Evolutionary conservation across 2,113 vertebrate genomes (phyloP), one percentile per base, ranked within the genome.

Genomic region (Oncorhynchus nerka): DNA sequence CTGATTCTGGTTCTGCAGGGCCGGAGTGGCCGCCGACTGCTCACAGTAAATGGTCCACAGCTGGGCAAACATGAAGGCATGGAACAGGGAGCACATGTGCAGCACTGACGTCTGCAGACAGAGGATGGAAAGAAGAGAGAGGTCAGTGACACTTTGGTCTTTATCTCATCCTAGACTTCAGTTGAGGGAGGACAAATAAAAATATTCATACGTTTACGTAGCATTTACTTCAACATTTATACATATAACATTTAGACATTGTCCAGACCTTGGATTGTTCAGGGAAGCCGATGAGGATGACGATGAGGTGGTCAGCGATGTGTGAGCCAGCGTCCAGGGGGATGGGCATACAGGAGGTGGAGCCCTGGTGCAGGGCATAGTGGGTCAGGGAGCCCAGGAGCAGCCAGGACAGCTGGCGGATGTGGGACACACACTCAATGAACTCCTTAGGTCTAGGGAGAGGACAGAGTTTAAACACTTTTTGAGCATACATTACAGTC

Each of bases 1-100:
- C 90, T 97, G 98, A 88, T 96, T 99, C 80, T 97, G 98, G 89
- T 96, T 99, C 80, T 97, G 96, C 70, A 96, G 85, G 1, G 95
- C 93, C 0, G 97, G 95, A 9, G 94, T 91, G 22, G 97, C 95
- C 0, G 97, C 96, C 1, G 95, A 96, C 91, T 99, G 98, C 80
- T 99, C 98, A n/a, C 98, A 99, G 74, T 99, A 99, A 39, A 99
- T 96, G 4, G 98, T 99, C 98, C 98, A 99, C 75, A 99, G 94
- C 91, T 99, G 98, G 79, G 98, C 97, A 70, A 99, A 99, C 95
- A 99, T 98, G 90, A 99, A 99, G 15, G 97, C 97, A 15, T 99
- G 98, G 93, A 99, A 99, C 75, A 99, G 93, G 61, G 98, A 98
- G 84, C 97, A 98, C 97, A 99, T 99, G 91, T 99, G 98, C 87